phyloP scores from a whole-genome alignment of 2,888 invertebrate species.

The Carterocephalus palaemon region DNA sequence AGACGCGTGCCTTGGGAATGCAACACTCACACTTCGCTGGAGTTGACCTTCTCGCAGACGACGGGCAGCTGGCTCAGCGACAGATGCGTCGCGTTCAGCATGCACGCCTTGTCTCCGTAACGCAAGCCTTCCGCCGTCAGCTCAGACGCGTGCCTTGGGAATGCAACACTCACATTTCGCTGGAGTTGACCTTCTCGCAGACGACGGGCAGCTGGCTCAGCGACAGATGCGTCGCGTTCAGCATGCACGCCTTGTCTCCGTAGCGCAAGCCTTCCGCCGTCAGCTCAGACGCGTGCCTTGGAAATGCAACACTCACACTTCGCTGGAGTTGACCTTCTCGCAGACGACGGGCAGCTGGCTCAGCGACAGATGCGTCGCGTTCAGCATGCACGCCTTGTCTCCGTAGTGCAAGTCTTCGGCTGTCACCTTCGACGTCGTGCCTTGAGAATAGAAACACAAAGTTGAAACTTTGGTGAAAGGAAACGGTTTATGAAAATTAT shows the following conservation, averaged over 20 bases:
- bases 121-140: too few relatives aligned
- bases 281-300: too few relatives aligned
- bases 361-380: conserved; percentile 72
- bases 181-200: conserved; percentile 70
- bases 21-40: conserved; percentile 68
- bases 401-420: conserved; percentile 92
- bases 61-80: too few relatives aligned
- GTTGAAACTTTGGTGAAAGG: not conserved
- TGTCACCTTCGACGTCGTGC: conserved; percentile 91
- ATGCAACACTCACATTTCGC: conserved; percentile 69
- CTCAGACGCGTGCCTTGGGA: too few relatives aligned
- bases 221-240: conserved; percentile 79
- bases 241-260: conserved; percentile 91
- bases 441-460: conserved; percentile 44
- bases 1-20: too few relatives aligned
- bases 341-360: conserved; percentile 63
- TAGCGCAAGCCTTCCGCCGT: conserved; percentile 91
- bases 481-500: too few relatives aligned
- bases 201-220: conserved; percentile 61
- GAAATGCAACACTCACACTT: conserved; percentile 71
- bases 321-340: conserved; percentile 68
- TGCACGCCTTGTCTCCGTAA: too few relatives aligned
- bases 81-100: too few relatives aligned
- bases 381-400: conserved; percentile 90
- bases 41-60: too few relatives aligned